Evolutionary conservation across 1,140 invertebrate species (phyloP).

Genomic region (Piezodorus guildinii): DNA sequence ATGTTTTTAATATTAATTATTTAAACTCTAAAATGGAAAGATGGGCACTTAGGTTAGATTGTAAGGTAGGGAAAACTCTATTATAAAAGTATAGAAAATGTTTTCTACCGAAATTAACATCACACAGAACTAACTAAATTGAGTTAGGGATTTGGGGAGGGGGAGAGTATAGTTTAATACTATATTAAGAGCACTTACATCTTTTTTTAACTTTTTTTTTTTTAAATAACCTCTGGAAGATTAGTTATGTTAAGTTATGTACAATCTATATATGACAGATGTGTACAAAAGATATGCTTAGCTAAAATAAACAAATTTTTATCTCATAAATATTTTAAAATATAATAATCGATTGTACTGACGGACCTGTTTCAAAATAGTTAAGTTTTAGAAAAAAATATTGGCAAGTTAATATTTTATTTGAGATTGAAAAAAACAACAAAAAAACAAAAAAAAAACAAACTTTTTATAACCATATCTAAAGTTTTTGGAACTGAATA

Average conservation of each 20-base stretch:
- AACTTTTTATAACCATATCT: too few species aligned
- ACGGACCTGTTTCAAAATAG: too few species aligned
- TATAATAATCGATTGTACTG: constrained; percentile 4
- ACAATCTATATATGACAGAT: constrained; percentile 7
- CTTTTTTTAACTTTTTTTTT: constrained; percentile 8
- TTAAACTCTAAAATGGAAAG: too few species aligned
- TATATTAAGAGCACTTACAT: constrained; percentile 22
- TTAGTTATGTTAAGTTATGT: constrained; percentile 1
- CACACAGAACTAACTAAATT: neutral
- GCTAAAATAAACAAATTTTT: constrained; percentile 7
- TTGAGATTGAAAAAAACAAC: neutral
- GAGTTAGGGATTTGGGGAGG: neutral
- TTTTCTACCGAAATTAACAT: constrained; percentile 1
- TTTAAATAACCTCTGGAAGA: constrained; percentile 1
- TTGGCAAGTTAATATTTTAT: neutral
- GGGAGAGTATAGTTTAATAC: neutral
- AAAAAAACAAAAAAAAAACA: neutral
- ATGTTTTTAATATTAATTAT: neutral
- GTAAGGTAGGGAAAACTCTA: neutral
- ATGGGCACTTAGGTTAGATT: neutral
- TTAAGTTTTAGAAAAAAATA: neutral
- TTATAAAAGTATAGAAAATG: constrained; percentile 14
- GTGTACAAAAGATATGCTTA: constrained; percentile 12
- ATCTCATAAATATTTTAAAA: constrained; percentile 3
- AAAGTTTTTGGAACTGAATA: too few species aligned